phyloP scores from a whole-genome alignment of 92 coral and sea anemone species.

The Paragorgia papillata region DNA sequence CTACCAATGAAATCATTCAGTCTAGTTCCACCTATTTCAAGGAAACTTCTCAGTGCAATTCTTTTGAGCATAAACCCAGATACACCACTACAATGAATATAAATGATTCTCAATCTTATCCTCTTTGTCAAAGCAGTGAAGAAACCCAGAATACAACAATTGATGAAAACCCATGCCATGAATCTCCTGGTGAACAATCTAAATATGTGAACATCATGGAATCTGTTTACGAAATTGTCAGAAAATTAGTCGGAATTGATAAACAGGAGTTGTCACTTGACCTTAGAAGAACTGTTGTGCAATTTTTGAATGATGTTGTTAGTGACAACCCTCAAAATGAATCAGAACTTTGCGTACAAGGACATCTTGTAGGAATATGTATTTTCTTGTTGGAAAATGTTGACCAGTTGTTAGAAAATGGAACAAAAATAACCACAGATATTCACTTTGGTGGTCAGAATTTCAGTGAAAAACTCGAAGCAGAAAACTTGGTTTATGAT shows the following conservation, averaged over 20 bases:
- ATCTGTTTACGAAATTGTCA: neutral
- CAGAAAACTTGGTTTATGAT: constrained; percentile 5
- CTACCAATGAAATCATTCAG: neutral
- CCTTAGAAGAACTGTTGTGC: constrained; percentile 10
- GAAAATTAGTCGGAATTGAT: constrained; percentile 11
- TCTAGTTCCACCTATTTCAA: too few relatives aligned
- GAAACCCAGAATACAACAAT: constrained; percentile 7
- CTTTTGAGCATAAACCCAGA: too few relatives aligned
- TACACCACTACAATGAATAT: too few relatives aligned
- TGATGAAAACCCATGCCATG: too few relatives aligned
- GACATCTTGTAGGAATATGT: neutral
- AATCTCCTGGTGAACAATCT: too few relatives aligned
- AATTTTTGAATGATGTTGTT: constrained; percentile 36
- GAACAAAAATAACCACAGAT: neutral
- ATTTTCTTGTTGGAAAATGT: constrained; percentile 4
- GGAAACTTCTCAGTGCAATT: neutral
- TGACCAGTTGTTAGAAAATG: neutral
- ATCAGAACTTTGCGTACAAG: neutral
- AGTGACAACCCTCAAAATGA: neutral
- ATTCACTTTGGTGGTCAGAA: constrained; percentile 30
- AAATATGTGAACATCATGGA: neutral
- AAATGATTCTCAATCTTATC: too few relatives aligned
- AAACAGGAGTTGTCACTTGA: constrained; percentile 1
- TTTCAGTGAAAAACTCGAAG: neutral
- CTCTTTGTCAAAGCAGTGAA: neutral